Evolutionary conservation across 2,888 invertebrate species (phyloP).

Genomic region (Dimorphilus gyrociliatus): DNA sequence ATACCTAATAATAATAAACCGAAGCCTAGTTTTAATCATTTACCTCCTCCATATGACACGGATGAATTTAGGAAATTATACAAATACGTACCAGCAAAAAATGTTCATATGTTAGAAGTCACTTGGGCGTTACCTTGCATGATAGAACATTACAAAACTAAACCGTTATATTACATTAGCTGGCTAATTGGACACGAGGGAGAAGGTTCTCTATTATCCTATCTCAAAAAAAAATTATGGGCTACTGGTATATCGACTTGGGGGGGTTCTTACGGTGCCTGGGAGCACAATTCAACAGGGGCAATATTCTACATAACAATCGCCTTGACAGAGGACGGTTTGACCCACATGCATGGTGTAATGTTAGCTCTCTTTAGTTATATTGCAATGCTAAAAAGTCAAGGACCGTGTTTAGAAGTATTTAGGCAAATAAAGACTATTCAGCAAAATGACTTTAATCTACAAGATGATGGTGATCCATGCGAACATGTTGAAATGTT

Average conservation of each 20-base stretch:
- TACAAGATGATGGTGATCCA: conserved; percentile 44
- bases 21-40: no score
- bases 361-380: no score
- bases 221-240: conserved; percentile 23
- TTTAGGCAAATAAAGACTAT: conserved; percentile 57
- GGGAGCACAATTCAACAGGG: conserved; percentile 63
- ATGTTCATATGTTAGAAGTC: conserved; percentile 42
- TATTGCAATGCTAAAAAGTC: conserved; percentile 51
- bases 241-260: no score
- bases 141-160: conserved; percentile 39
- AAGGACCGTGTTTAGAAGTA: conserved; percentile 52
- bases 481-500: conserved; percentile 60
- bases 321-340: conserved; percentile 59
- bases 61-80: no score
- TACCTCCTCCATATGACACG: no score
- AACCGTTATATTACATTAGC: conserved; percentile 59
- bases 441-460: conserved; percentile 40
- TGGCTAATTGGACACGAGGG: conserved; percentile 73
- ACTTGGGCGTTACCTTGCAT: conserved; percentile 47
- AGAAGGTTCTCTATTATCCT: conserved; percentile 32
- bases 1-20: no score
- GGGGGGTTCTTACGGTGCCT: no score
- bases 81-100: conserved; percentile 30
- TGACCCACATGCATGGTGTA: conserved; percentile 51
- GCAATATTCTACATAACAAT: conserved; percentile 56